Conservation (phyloP, 2,888 invertebrate genomes). For the Epirrita christyi region DNA sequence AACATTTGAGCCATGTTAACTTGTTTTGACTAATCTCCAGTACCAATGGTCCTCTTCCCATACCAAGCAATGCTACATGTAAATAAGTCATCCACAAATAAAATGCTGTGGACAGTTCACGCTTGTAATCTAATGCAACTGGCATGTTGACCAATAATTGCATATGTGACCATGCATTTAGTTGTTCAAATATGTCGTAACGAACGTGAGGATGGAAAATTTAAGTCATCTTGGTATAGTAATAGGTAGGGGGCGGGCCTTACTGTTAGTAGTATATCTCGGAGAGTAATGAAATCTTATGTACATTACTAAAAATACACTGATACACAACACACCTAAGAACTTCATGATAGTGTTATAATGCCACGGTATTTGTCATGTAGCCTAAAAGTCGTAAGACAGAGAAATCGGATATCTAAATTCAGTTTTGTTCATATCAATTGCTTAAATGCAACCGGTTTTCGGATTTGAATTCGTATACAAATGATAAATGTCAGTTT, state of each 20-base stretch:
- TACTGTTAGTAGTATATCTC: no score
- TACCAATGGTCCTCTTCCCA: not conserved
- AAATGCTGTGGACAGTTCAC: not conserved
- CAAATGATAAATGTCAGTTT: slow-evolving; percentile 15
- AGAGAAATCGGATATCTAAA: not conserved
- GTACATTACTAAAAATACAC: no score
- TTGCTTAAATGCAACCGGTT: slow-evolving; percentile 9
- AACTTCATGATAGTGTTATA: no score
- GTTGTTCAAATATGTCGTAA: slow-evolving; percentile 10
- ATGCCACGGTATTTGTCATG: not conserved
- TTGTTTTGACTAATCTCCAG: not conserved
- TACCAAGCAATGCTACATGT: not conserved
- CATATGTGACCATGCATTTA: slow-evolving; percentile 17
- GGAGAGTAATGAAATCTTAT: no score
- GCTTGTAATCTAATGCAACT: slow-evolving; percentile 6
- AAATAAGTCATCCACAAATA: not conserved
- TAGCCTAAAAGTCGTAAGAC: not conserved
- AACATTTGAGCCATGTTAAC: not conserved
- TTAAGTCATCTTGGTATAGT: not conserved
- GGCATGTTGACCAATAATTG: slow-evolving; percentile 15
- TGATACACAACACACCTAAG: no score
- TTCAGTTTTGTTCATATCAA: not conserved
- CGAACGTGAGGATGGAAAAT: slow-evolving; percentile 9
- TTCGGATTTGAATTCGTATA: slow-evolving; percentile 4
- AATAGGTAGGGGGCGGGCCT: no score